Conservation (phyloP, 2,113 vertebrate species). For the Gallinago media region DNA sequence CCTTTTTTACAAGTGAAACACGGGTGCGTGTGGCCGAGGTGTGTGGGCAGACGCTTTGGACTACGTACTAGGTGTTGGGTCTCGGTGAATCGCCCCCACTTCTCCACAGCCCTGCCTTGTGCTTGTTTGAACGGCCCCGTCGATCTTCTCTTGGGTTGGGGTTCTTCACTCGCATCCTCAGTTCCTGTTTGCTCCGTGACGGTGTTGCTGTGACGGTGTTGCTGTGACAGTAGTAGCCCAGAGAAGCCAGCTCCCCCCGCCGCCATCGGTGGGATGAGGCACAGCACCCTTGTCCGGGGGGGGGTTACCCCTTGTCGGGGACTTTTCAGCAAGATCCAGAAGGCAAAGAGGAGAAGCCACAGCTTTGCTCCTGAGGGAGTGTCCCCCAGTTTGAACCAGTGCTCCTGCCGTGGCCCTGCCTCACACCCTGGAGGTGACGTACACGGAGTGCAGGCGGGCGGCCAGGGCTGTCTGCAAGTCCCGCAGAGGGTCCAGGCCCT, state of each 20-base stretch:
- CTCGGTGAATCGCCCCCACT: background rate
- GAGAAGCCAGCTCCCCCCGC: background rate
- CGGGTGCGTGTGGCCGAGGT: background rate
- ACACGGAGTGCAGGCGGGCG: conserved; percentile 85
- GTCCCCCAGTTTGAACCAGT: background rate
- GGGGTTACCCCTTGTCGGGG: background rate
- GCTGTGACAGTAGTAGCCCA: background rate
- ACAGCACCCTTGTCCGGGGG: background rate
- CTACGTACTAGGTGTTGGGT: background rate
- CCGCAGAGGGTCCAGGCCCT: conserved; percentile 85
- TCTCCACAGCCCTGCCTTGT: background rate
- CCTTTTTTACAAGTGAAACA: background rate
- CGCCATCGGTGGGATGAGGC: background rate
- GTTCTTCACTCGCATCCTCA: background rate
- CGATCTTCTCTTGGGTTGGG: rapidly evolving
- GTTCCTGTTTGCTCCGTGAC: background rate
- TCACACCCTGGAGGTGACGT: conserved; percentile 90
- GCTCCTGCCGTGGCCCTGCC: background rate
- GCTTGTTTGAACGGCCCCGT: background rate
- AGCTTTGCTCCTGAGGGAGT: background rate
- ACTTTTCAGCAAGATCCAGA: background rate
- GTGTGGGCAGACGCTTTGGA: background rate
- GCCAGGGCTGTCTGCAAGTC: conserved; percentile 89
- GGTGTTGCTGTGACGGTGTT: background rate
- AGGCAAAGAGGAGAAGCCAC: background rate